Conservation (phyloP, 2,113 vertebrate genomes). For the Oxyruncus cristatus region DNA sequence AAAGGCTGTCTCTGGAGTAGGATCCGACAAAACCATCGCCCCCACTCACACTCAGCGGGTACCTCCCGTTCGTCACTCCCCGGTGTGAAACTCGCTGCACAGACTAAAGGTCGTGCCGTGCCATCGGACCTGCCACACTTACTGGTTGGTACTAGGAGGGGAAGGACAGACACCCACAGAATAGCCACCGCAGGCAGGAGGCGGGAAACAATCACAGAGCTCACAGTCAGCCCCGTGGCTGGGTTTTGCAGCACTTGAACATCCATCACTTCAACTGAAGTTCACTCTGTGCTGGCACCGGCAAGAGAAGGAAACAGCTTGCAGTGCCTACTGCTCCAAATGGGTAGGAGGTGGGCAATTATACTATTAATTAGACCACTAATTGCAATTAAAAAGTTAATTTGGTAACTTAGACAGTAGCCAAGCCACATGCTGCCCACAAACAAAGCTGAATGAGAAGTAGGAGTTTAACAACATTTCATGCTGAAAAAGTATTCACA, state of each 20-base stretch:
- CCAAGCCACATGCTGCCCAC: background rate
- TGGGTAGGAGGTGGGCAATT: background rate
- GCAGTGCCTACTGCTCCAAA: background rate
- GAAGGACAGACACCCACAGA: background rate
- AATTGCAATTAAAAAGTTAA: background rate
- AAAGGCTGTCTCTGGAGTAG: background rate
- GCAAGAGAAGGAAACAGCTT: background rate
- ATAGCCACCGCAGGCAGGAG: background rate
- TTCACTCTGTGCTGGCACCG: background rate
- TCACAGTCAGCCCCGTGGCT: background rate
- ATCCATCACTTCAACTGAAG: background rate
- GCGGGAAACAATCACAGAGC: background rate
- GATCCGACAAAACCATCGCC: background rate
- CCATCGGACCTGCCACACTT: background rate
- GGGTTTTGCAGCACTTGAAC: background rate
- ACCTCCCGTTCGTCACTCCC: rapidly evolving
- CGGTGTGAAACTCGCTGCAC: rapidly evolving
- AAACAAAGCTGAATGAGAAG: background rate
- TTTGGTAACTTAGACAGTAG: background rate
- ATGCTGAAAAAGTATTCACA: background rate
- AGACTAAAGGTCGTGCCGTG: background rate
- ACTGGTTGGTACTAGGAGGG: background rate
- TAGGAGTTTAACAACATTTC: background rate
- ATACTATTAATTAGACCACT: background rate
- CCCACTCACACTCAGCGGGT: rapidly evolving